Evolutionary conservation across 2,113 vertebrate genomes (phyloP).

Genomic region (Bucco capensis): DNA sequence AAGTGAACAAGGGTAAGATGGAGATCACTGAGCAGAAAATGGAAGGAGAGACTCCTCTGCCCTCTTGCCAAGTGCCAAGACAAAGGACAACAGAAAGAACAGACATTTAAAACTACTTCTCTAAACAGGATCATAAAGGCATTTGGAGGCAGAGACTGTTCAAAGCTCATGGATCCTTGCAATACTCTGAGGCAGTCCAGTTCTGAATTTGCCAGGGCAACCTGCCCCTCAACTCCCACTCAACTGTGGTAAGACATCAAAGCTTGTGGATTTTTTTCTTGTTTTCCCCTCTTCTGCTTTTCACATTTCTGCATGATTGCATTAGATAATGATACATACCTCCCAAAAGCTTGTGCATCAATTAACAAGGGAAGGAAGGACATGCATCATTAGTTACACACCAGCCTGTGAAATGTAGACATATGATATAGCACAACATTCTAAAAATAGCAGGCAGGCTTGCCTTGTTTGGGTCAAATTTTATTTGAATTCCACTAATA

Average conservation of each 20-base stretch:
- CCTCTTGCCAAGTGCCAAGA: constrained; percentile 30
- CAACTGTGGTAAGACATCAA: background rate
- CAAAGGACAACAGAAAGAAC: constrained; percentile 17
- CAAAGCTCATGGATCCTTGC: background rate
- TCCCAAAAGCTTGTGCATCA: constrained; percentile 4
- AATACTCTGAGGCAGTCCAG: background rate
- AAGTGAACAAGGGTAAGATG: background rate
- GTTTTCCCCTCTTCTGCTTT: background rate
- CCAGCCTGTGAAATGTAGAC: background rate
- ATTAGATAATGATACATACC: background rate
- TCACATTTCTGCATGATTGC: constrained; percentile 9
- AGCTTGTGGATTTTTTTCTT: background rate
- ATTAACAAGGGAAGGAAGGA: constrained; percentile 24
- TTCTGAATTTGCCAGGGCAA: background rate
- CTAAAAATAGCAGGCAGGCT: constrained; percentile 11
- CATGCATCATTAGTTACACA: constrained; percentile 13
- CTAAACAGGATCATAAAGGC: background rate
- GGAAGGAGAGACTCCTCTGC: constrained; percentile 41
- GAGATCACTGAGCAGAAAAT: constrained; percentile 49
- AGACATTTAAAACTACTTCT: background rate
- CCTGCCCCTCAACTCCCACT: fast-evolving
- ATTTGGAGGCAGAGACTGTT: background rate
- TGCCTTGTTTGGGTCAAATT: constrained; percentile 19
- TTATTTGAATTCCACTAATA: constrained; percentile 5
- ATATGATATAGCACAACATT: background rate